Evolutionary conservation across 92 coral and sea anemone species (phyloP).

Genomic region (Diadumene lineata): DNA sequence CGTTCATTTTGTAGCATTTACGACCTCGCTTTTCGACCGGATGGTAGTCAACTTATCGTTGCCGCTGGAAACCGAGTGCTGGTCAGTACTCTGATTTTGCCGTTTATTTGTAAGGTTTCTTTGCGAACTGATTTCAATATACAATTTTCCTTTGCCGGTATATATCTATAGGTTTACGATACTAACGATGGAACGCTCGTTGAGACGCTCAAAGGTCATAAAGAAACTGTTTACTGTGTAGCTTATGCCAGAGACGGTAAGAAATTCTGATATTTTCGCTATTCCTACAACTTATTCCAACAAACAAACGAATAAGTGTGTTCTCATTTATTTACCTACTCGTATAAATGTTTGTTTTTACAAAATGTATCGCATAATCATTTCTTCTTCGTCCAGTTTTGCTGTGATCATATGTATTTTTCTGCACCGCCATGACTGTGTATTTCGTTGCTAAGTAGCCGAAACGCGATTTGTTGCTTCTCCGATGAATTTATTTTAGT

Average conservation of each 20-base stretch:
- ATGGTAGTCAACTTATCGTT: constrained; percentile 98
- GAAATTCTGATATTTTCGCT: constrained; percentile 14
- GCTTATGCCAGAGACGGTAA: constrained; percentile 96
- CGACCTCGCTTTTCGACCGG: constrained; percentile 98
- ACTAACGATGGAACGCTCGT: constrained; percentile 94
- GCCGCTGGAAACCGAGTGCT: constrained; percentile 98
- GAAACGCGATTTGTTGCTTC: not conserved
- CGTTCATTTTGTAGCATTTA: constrained; percentile 71
- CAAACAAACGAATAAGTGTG: not conserved
- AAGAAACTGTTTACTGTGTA: constrained; percentile 92
- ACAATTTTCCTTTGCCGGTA: constrained; percentile 43
- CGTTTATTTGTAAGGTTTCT: not conserved
- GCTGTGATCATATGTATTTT: no score
- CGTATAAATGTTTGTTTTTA: no score
- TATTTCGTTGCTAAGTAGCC: constrained; percentile 3
- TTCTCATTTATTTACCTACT: not conserved
- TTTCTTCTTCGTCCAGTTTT: not conserved
- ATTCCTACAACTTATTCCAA: not conserved
- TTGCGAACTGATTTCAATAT: constrained; percentile 1
- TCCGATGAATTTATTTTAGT: no score
- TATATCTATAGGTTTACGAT: constrained; percentile 85
- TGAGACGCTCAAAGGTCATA: constrained; percentile 98
- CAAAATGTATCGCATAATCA: not conserved
- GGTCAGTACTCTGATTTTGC: constrained; percentile 62
- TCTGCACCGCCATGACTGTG: no score